These are phyloP conservation scores for Corbicula japonica DNA, from an alignment of 2,888 invertebrate species.

Conservation along the genomic window DNA sequence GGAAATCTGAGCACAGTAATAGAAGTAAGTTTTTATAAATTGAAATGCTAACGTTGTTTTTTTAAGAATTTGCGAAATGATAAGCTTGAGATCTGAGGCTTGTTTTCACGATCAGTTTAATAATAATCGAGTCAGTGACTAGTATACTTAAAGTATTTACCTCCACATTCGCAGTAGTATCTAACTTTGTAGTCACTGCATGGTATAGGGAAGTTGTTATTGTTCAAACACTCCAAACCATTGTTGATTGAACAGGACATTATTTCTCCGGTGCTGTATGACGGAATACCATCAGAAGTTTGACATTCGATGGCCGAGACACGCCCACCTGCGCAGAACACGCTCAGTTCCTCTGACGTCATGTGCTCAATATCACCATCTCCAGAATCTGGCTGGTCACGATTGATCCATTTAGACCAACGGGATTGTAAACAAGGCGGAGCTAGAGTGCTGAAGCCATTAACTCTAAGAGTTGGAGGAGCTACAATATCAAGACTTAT, in stretches of 20 bases:
- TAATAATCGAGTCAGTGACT: too few species aligned
- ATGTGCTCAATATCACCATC: conserved; percentile 76
- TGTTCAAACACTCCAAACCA: conserved; percentile 90
- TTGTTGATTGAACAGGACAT: conserved; percentile 86
- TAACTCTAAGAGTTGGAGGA: too few species aligned
- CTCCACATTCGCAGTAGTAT: conserved; percentile 78
- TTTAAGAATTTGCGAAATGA: too few species aligned
- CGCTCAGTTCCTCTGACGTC: conserved; percentile 62
- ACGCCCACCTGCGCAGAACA: conserved; percentile 77
- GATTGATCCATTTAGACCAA: conserved; percentile 80
- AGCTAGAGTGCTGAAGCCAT: too few species aligned
- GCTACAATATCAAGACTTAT: too few species aligned
- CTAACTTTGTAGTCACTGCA: conserved; percentile 84
- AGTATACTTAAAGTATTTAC: conserved; percentile 33
- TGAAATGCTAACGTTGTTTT: too few species aligned
- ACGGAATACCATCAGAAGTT: conserved; percentile 71
- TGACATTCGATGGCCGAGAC: conserved; percentile 82
- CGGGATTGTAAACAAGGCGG: conserved; percentile 42
- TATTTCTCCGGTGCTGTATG: conserved; percentile 85
- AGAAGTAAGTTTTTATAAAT: too few species aligned
- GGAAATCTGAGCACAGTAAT: too few species aligned
- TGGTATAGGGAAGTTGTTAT: conserved; percentile 68
- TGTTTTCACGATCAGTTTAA: too few species aligned
- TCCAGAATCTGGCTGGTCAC: conserved; percentile 66
- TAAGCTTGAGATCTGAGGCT: too few species aligned